These are phyloP conservation scores for Galendromus occidentalis DNA, from an alignment of 1,140 invertebrate species.

Conservation along the genomic window DNA sequence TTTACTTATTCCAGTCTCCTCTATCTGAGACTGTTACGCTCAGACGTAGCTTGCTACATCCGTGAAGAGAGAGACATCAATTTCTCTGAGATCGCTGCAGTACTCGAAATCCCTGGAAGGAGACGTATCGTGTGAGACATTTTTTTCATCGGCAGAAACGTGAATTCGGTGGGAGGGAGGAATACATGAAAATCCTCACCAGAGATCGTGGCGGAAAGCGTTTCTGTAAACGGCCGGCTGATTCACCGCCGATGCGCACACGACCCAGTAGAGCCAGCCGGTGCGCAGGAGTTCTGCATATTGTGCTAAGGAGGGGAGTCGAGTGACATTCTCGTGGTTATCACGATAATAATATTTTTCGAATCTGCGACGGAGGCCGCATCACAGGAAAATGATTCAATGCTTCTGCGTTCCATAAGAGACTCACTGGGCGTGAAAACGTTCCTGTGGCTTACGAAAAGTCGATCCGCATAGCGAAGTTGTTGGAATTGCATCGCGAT, in stretches of 20 bases:
- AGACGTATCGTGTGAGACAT: too few relatives aligned
- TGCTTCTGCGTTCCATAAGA: background rate
- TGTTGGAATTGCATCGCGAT: background rate
- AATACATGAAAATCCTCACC: background rate
- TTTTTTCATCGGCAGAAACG: too few relatives aligned
- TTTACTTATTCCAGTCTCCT: too few relatives aligned
- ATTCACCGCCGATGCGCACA: background rate
- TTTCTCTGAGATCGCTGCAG: too few relatives aligned
- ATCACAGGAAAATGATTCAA: background rate
- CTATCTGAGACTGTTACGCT: too few relatives aligned
- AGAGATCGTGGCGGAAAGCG: background rate
- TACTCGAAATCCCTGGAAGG: too few relatives aligned
- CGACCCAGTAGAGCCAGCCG: background rate
- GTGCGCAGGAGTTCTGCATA: background rate
- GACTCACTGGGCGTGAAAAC: background rate
- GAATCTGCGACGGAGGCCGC: background rate
- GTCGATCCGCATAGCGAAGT: background rate
- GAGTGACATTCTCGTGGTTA: too few relatives aligned
- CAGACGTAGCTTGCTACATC: too few relatives aligned
- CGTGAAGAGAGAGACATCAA: too few relatives aligned
- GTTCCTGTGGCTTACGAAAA: background rate
- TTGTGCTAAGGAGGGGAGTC: background rate
- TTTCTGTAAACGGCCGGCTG: background rate
- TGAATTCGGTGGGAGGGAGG: too few relatives aligned
- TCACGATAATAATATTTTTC: background rate